Percentiles rank a stretch among this genome's conserved stretches.
These are phyloP conservation scores for Amblyopsis hoosieri DNA, from an alignment of 2,797 vertebrate genomes.

Conservation along the genomic window DNA sequence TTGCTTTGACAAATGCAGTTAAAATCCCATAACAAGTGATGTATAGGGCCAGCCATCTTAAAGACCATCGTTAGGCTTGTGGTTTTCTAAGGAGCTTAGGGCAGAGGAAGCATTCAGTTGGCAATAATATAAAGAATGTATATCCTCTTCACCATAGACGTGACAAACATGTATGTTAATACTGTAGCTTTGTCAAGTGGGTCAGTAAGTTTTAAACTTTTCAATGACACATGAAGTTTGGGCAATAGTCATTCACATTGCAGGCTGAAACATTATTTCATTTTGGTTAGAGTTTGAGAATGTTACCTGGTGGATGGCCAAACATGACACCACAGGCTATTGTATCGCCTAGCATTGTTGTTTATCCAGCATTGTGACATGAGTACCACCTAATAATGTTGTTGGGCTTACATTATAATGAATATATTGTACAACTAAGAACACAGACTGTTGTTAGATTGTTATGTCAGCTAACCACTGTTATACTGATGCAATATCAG, in stretches of 20 bases:
- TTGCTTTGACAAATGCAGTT: no score
- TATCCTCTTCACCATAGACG: slow-evolving; percentile 29
- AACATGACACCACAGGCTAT: slow-evolving; percentile 33
- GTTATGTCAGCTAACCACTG: neutral
- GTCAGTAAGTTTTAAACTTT: slow-evolving; percentile 49
- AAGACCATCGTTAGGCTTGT: slow-evolving; percentile 15
- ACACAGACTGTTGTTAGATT: neutral
- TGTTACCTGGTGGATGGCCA: slow-evolving; percentile 56
- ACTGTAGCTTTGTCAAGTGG: slow-evolving; percentile 42
- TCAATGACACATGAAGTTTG: slow-evolving; percentile 59
- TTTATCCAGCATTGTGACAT: slow-evolving; percentile 21
- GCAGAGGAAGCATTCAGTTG: slow-evolving; percentile 46
- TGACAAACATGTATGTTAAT: slow-evolving; percentile 17
- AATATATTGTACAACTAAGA: neutral
- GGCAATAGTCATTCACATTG: slow-evolving; percentile 63
- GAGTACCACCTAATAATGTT: neutral
- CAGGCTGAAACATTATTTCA: slow-evolving; percentile 63
- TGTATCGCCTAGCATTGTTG: slow-evolving; percentile 16
- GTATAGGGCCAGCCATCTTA: slow-evolving; percentile 10
- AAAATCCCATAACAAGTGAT: neutral
- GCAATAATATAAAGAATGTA: slow-evolving; percentile 43
- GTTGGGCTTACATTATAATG: neutral
- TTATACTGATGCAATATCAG: no score
- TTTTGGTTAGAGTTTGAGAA: slow-evolving; percentile 68
- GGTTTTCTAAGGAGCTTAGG: slow-evolving; percentile 8